Evolutionary conservation across 2,797 vertebrate species (phyloP), one percentile per base, ranked within the genome.

Genomic region (Malacoctenus gilli): DNA sequence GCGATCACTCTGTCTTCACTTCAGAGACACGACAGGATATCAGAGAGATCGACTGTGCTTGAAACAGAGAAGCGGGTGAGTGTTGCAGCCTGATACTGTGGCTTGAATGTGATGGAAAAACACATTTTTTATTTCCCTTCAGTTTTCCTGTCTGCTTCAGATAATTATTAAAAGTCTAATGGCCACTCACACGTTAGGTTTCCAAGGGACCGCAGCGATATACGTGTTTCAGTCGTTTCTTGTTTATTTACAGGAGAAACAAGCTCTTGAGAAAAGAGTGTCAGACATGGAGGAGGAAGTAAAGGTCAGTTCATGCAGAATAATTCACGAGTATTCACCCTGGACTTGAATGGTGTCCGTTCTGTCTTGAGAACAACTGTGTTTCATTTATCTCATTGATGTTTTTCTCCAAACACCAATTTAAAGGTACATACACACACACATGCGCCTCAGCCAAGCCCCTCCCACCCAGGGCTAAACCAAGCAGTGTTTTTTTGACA

Each of bases 201-300:
- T n/a, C n/a, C n/a, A n/a, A 15, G 0, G 30, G 18, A 48, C 1
- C 19, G 9, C 0, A 8, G 4, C 8, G 1, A 18, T 18, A 3
- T 19, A 41, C 50, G 54, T 11, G 59, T 21, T 31, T 60, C 5
- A 38, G 1, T 28, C 2, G 2, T 59, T 67, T 44, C 11, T 53
- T 56, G 18, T 57, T 59, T 59, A 42, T 62, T 60, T 59, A 66
- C 87, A 98, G 96, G 96, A 97, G 87, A 96, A 95, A 75, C 90
- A 95, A 79, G 92, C 87, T 70, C 88, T 99, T 74, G 95, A 97
- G 84, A 94, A 95, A 83, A 95, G 89, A 79, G 96, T 98, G 72
- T 95, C 96, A 1, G 93, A 96, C 83, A 98, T 99, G 96, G 95
- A 98, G 57, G 96, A 95, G 57, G 96, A 98, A 64, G 77, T 98